Evolutionary conservation across 2,888 invertebrate species (phyloP), one percentile per base, ranked within the genome.

Genomic region (Eupithecia insigniata): DNA sequence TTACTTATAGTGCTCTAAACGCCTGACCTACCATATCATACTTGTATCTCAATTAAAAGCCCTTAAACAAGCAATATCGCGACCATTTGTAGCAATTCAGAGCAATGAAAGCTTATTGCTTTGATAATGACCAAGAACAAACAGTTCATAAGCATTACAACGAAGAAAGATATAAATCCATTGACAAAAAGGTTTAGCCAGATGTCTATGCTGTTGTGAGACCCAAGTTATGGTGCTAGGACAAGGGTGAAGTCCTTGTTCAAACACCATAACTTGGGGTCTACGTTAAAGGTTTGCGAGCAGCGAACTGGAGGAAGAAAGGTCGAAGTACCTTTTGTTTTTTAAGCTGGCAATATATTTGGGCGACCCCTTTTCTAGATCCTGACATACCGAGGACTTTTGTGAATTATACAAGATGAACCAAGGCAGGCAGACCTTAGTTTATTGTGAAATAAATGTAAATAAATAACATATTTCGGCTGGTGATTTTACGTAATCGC

Each of bases 101-200:
- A 62, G 39, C 62, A 73, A 73, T 73, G 55, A 69, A 72, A 58
- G 62, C 55, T 55, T 46, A 69, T 73, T 67, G 69, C 30, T 67
- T 51, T 69, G 58, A 69, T 66, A 39, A 32, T 28, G 46, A 46
- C 34, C 18, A 22, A 43, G 14, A 51, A 36, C 8, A 34, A 51
- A 30, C 66, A 34, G 14, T 66, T 7, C 39, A 67, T 65, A 46
- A 46, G 8, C 43, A 58, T 66, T 55, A 62, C 2, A 34, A 34
- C 8, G 30, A n/a, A 62, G 62, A n/a, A 60, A 60, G 0, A 18
- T 60, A 28, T 3, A 26, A 0, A 12, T 60, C 28, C 30, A 22
- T 8, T 51, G 5, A 51, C 22, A 22, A 26, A 51, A 22, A n/a
- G 8, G 22, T 51, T 51, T 51, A 51, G 10, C 10, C 46, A 51